phyloP scores from a whole-genome alignment of 2,888 invertebrate genomes.

The Osedax frankpressi region DNA sequence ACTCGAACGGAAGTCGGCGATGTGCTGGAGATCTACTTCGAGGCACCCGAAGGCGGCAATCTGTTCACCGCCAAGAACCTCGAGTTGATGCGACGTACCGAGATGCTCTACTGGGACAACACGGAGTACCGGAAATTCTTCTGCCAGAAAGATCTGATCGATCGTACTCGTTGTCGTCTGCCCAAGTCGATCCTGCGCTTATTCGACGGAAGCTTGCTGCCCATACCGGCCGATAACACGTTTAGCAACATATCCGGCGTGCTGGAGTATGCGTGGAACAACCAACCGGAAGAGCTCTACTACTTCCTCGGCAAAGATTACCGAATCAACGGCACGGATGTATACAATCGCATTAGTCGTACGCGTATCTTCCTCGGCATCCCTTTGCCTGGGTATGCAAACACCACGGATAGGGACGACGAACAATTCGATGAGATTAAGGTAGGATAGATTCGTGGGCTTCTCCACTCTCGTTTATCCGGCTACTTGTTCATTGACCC shows the following conservation, averaged over 20 bases:
- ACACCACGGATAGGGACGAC: neutral
- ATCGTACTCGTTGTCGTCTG: conserved; percentile 12
- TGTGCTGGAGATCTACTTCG: conserved; percentile 29
- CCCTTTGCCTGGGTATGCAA: conserved; percentile 18
- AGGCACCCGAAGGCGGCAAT: conserved; percentile 28
- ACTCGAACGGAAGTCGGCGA: conserved; percentile 22
- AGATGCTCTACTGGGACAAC: conserved; percentile 23
- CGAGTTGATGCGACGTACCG: conserved; percentile 28
- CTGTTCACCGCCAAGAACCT: conserved; percentile 31
- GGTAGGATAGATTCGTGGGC: no score
- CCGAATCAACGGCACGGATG: conserved; percentile 12
- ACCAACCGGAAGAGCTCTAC: conserved; percentile 18
- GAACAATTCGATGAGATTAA: conserved; percentile 2
- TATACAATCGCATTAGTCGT: conserved; percentile 21
- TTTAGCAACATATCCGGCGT: conserved; percentile 26
- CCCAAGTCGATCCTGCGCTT: conserved; percentile 26
- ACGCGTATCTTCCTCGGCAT: conserved; percentile 20
- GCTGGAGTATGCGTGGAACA: conserved; percentile 24
- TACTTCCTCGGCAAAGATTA: conserved; percentile 25
- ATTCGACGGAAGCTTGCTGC: conserved; percentile 28
- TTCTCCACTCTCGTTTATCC: no score
- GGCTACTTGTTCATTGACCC: no score
- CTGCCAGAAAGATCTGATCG: neutral
- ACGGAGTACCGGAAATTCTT: conserved; percentile 15
- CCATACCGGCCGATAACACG: conserved; percentile 26